Percentiles rank a stretch among this genome's conserved stretches.
Conservation (phyloP, 2,113 vertebrate species). For the Lepidothrix coronata region DNA sequence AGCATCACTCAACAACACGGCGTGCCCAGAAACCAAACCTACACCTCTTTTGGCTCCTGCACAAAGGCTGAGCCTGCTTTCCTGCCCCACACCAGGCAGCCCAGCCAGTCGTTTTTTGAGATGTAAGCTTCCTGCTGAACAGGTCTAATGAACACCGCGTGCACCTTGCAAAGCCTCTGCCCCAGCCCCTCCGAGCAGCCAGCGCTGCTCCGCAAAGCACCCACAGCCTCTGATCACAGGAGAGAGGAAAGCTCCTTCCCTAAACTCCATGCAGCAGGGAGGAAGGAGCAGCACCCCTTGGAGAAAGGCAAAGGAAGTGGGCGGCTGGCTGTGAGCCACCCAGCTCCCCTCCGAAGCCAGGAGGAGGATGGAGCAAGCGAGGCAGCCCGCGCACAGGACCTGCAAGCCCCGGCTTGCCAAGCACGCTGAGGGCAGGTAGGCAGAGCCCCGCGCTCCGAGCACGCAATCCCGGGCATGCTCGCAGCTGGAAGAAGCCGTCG, state of each 20-base stretch:
- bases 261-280: not conserved
- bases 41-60: not conserved
- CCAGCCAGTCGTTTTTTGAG: not conserved
- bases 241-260: not conserved
- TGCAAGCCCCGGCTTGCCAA: not conserved
- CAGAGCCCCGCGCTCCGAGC: not conserved
- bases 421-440: not conserved
- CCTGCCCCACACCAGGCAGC: not conserved
- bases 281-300: not conserved
- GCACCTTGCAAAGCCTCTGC: not conserved
- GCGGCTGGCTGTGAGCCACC: not conserved
- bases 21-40: slow-evolving; percentile 12
- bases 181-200: not conserved
- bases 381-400: not conserved
- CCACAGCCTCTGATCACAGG: not conserved
- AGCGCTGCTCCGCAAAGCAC: not conserved
- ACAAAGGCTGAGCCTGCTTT: not conserved
- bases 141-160: not conserved
- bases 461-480: not conserved
- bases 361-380: not conserved
- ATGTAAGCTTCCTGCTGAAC: not conserved
- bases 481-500: not conserved
- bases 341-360: not conserved
- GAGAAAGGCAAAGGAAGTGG: not conserved
- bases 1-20: not conserved